A percentile compares a stretch with the other conserved stretches of the same genome.
phyloP scores from a whole-genome alignment of 2,797 vertebrate genomes.

The Novumbra hubbsi region DNA sequence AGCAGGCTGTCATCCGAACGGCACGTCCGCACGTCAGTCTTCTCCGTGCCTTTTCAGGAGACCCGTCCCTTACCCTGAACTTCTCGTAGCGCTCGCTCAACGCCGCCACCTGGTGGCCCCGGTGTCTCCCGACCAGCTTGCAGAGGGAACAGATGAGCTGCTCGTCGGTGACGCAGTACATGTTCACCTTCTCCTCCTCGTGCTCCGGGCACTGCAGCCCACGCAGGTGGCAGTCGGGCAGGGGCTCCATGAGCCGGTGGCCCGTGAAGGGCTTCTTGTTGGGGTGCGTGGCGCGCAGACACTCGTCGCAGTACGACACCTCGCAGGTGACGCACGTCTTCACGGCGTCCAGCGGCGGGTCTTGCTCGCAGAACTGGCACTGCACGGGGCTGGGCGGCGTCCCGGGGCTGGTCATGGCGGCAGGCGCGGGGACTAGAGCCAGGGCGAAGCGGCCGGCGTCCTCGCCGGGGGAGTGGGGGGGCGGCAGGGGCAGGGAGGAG shows the following conservation, averaged over 20 bases:
- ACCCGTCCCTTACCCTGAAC: conserved; percentile 78
- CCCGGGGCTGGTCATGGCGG: conserved; percentile 85
- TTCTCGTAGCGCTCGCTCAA: conserved; percentile 93
- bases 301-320: conserved; percentile 96
- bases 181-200: conserved; percentile 94
- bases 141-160: conserved; percentile 96
- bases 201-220: conserved; percentile 94
- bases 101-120: conserved; percentile 93
- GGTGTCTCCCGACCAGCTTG: conserved; percentile 92
- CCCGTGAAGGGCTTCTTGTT: conserved; percentile 96
- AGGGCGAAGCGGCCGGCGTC: conserved; percentile 81
- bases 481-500: conserved; percentile 53
- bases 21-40: not conserved
- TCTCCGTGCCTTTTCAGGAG: not conserved
- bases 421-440: conserved; percentile 78
- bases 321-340: conserved; percentile 95
- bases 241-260: conserved; percentile 91
- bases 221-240: conserved; percentile 88
- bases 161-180: conserved; percentile 94
- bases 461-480: conserved; percentile 85
- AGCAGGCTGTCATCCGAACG: not conserved
- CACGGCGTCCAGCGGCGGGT: conserved; percentile 89
- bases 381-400: conserved; percentile 79
- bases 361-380: conserved; percentile 97
- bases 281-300: conserved; percentile 91